These are phyloP conservation scores for Matsumurasca onukii DNA, from an alignment of 1,140 invertebrate species.

Conservation along the genomic window DNA sequence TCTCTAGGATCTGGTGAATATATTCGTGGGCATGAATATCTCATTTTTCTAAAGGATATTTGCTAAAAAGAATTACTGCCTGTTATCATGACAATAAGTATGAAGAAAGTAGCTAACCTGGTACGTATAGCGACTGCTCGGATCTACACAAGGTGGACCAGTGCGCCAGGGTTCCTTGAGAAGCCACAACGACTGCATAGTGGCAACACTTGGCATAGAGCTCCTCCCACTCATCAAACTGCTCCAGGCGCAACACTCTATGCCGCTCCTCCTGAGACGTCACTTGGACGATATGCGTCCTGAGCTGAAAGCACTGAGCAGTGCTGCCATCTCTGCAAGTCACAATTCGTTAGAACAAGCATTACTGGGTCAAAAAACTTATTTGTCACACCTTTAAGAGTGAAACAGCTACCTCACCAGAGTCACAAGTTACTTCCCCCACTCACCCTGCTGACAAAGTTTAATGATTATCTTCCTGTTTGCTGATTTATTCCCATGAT, in stretches of 20 bases:
- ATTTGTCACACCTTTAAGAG: too few relatives aligned
- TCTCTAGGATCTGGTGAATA: too few relatives aligned
- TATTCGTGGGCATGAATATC: too few relatives aligned
- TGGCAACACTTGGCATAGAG: slow-evolving; percentile 56
- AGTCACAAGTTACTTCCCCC: not conserved
- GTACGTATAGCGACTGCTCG: too few relatives aligned
- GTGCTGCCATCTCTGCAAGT: slow-evolving; percentile 50
- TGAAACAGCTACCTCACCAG: not conserved
- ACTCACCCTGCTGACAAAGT: not conserved
- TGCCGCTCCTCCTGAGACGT: slow-evolving; percentile 46
- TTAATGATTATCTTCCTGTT: not conserved
- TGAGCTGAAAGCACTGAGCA: slow-evolving; percentile 49
- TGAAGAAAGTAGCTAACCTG: too few relatives aligned
- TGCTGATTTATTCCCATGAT: not conserved
- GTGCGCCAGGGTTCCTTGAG: slow-evolving; percentile 9
- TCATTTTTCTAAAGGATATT: too few relatives aligned
- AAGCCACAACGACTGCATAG: slow-evolving; percentile 50
- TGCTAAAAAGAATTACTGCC: too few relatives aligned
- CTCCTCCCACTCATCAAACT: slow-evolving; percentile 60
- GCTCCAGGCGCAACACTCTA: slow-evolving; percentile 50
- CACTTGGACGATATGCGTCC: slow-evolving; percentile 48
- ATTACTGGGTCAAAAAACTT: too few relatives aligned
- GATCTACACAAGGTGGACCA: slow-evolving; percentile 13
- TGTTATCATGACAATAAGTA: too few relatives aligned
- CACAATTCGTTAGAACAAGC: slow-evolving; percentile 27